Evolutionary conservation across 2,113 vertebrate species (phyloP).

Genomic region (Xiphorhynchus elegans): DNA sequence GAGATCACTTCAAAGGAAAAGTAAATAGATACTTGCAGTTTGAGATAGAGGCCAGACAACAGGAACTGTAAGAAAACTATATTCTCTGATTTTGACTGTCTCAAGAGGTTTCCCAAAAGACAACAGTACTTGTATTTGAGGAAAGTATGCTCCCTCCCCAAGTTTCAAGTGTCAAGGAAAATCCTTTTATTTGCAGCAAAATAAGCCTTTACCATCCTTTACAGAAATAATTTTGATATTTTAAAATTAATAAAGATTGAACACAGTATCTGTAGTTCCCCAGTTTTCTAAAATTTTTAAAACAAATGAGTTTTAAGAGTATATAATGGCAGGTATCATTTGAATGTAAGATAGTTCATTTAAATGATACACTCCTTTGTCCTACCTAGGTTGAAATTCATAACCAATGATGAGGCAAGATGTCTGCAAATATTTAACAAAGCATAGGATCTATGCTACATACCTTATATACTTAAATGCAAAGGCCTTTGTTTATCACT

Average conservation of each 20-base stretch:
- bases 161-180: neutral
- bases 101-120: neutral
- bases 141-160: neutral
- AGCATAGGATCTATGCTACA: neutral
- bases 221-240: neutral
- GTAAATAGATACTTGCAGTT: neutral
- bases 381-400: neutral
- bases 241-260: neutral
- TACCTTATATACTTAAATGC: neutral
- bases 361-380: neutral
- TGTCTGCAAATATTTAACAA: neutral
- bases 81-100: neutral
- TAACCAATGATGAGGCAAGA: neutral
- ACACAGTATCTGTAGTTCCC: neutral
- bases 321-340: neutral
- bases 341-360: neutral
- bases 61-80: neutral
- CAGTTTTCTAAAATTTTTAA: neutral
- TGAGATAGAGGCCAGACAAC: neutral
- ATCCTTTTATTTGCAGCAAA: neutral
- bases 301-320: neutral
- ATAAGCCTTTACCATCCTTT: neutral
- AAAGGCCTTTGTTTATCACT: neutral
- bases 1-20: neutral
- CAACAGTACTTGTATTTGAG: neutral